phyloP scores from a whole-genome alignment of 1,140 invertebrate genomes.

The Mylabris phalerata region DNA sequence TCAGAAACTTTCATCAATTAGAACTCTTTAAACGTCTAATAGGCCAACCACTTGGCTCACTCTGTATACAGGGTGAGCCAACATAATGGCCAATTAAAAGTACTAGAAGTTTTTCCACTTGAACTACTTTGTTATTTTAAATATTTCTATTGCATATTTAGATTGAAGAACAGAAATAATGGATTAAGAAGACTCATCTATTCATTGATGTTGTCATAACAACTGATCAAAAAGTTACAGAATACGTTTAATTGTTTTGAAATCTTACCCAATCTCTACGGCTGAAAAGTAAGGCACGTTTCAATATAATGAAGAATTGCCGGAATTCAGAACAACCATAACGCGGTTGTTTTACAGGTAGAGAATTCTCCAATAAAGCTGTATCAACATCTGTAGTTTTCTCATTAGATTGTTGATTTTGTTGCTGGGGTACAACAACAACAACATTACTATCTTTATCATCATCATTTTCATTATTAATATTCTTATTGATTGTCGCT shows the following conservation, averaged over 20 bases:
- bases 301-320: constrained; percentile 77
- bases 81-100: too few relatives aligned
- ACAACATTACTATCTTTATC: constrained; percentile 54
- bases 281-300: constrained; percentile 71
- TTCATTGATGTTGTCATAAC: too few relatives aligned
- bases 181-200: too few relatives aligned
- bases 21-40: too few relatives aligned
- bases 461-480: constrained; percentile 53
- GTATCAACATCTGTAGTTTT: constrained; percentile 51
- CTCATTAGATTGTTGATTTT: constrained; percentile 44
- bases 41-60: too few relatives aligned
- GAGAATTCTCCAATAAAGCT: constrained; percentile 55
- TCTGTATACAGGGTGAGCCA: too few relatives aligned
- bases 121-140: too few relatives aligned
- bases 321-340: constrained; percentile 69
- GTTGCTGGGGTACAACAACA: constrained; percentile 40
- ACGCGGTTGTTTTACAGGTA: constrained; percentile 53
- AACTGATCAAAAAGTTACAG: too few relatives aligned
- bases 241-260: neutral
- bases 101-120: too few relatives aligned
- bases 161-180: too few relatives aligned
- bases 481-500: constrained; percentile 12
- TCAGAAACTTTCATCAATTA: too few relatives aligned
- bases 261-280: constrained; percentile 69
- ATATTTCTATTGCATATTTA: too few relatives aligned